A percentile compares a stretch with the other conserved stretches of the same genome.
phyloP scores from a whole-genome alignment of 1,140 invertebrate genomes.

The Schlechtendalia chinensis region DNA sequence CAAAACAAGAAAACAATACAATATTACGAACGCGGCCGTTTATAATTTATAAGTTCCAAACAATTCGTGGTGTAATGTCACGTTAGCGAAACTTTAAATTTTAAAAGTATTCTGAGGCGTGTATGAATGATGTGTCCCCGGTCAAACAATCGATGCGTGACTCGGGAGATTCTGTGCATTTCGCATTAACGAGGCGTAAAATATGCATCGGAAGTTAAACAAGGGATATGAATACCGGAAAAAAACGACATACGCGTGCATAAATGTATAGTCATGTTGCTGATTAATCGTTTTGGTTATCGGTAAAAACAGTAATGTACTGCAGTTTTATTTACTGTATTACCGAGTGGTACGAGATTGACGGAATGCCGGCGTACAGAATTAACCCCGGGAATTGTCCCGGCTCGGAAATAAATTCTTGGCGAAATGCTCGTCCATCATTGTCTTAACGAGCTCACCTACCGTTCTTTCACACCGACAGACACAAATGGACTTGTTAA shows the following conservation, averaged over 20 bases:
- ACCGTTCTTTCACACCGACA: slow-evolving; percentile 28
- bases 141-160: slow-evolving; percentile 37
- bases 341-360: neutral
- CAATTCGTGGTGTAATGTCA: neutral
- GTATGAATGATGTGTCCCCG: slow-evolving; percentile 23
- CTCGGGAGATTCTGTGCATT: slow-evolving; percentile 8
- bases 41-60: slow-evolving; percentile 17
- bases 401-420: slow-evolving; percentile 35
- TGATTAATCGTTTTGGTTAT: slow-evolving; percentile 24
- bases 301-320: neutral
- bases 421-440: slow-evolving; percentile 40
- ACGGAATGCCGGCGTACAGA: neutral
- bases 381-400: slow-evolving; percentile 1
- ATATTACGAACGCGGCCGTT: neutral
- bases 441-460: slow-evolving; percentile 37
- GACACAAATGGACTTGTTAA: slow-evolving; percentile 36
- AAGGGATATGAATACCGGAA: neutral
- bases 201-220: slow-evolving; percentile 24
- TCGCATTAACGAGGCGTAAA: slow-evolving; percentile 34
- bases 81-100: neutral
- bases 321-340: neutral
- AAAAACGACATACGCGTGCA: neutral
- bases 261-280: neutral
- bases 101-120: slow-evolving; percentile 24
- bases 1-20: neutral